A percentile compares a stretch with the other conserved stretches of the same genome.
phyloP scores from a whole-genome alignment of 2,888 invertebrate genomes.

The Sympetrum striolatum region DNA sequence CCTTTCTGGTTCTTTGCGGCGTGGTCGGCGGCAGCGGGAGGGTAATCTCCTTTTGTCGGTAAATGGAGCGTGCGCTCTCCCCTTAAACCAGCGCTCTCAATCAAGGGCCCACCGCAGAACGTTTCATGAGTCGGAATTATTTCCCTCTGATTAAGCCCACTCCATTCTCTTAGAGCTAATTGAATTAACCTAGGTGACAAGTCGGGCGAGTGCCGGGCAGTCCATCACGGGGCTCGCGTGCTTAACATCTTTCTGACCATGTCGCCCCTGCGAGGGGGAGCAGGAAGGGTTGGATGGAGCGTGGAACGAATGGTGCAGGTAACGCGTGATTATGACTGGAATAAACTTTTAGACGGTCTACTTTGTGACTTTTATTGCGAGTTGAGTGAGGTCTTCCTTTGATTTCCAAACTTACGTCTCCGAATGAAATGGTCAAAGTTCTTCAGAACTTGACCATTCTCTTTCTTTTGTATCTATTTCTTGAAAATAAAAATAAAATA shows the following conservation, averaged over 20 bases:
- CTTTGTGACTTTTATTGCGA: too few species aligned
- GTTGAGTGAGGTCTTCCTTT: too few species aligned
- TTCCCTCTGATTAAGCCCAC: constrained; percentile 31
- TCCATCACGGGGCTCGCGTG: background rate
- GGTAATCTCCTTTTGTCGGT: constrained; percentile 32
- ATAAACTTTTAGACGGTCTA: too few species aligned
- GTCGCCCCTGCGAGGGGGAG: background rate
- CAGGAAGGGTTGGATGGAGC: background rate
- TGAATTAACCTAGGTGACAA: constrained; percentile 28
- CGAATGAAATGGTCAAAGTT: too few species aligned
- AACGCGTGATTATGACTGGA: too few species aligned
- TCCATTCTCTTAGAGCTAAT: constrained; percentile 2
- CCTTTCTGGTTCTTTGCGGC: background rate
- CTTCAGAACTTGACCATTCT: too few species aligned
- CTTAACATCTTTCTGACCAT: background rate
- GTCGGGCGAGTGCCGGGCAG: background rate
- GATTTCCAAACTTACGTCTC: too few species aligned
- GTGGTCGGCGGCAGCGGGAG: background rate
- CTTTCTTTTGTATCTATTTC: too few species aligned
- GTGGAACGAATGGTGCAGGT: too few species aligned
- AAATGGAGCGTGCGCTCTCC: constrained; percentile 30
- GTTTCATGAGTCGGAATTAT: constrained; percentile 35
- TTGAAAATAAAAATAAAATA: too few species aligned
- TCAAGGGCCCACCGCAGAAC: constrained; percentile 32
- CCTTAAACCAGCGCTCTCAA: constrained; percentile 19